Evolutionary conservation across 2,888 invertebrate genomes (phyloP).

Genomic region (Troides aeacus): DNA sequence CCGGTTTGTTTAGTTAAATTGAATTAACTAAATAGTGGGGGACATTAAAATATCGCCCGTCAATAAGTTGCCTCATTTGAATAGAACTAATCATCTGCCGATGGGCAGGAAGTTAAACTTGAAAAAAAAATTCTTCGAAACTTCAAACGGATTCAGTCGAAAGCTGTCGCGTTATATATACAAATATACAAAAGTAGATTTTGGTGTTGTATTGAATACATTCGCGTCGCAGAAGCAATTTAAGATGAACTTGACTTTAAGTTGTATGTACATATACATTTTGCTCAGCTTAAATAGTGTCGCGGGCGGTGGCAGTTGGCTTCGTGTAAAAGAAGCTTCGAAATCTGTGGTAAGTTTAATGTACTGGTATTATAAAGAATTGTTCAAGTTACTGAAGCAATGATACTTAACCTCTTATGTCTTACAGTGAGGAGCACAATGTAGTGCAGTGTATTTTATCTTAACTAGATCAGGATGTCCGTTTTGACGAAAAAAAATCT

Average conservation of each 20-base stretch:
- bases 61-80: background rate
- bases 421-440: too few relatives aligned
- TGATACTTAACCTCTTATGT: too few relatives aligned
- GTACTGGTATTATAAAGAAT: too few relatives aligned
- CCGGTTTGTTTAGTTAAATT: too few relatives aligned
- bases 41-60: too few relatives aligned
- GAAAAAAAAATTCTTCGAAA: background rate
- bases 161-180: background rate
- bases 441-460: too few relatives aligned
- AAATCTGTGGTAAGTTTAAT: conserved; percentile 18
- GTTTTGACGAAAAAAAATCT: too few relatives aligned
- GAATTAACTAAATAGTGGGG: too few relatives aligned
- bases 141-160: background rate
- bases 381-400: too few relatives aligned
- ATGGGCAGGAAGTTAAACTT: background rate
- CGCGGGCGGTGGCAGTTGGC: background rate
- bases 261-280: background rate
- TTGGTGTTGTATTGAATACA: background rate
- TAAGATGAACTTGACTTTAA: background rate
- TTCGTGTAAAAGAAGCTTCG: conserved; percentile 6
- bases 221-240: background rate
- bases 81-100: background rate
- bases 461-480: too few relatives aligned
- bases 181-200: background rate
- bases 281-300: conserved; percentile 1